phyloP scores from a whole-genome alignment of 1,140 invertebrate species.

The Parasteatoda tepidariorum region DNA sequence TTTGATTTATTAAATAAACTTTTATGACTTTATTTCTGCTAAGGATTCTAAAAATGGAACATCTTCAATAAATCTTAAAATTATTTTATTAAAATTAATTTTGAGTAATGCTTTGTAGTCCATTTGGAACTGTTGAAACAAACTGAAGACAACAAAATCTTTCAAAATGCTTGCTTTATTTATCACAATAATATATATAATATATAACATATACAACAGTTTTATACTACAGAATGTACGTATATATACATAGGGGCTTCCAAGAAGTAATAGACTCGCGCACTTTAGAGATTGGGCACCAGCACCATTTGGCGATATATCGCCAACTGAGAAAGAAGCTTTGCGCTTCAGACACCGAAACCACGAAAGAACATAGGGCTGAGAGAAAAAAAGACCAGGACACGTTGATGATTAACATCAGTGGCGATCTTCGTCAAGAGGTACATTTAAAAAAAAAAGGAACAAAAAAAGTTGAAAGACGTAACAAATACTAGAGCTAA shows the following conservation, averaged over 20 bases:
- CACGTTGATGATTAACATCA: background rate
- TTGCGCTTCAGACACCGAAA: background rate
- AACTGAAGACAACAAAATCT: too few species aligned
- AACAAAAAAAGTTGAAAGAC: background rate
- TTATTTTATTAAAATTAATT: too few species aligned
- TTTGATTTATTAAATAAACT: too few species aligned
- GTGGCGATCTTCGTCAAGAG: background rate
- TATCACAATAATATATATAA: constrained; percentile 50
- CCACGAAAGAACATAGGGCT: background rate
- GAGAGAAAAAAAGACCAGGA: background rate
- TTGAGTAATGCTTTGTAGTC: too few species aligned
- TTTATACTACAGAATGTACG: constrained; percentile 55
- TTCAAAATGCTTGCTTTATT: constrained; percentile 60
- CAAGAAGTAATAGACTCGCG: constrained; percentile 23
- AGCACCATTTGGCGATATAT: constrained; percentile 13
- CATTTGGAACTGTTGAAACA: too few species aligned
- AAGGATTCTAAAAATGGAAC: too few species aligned
- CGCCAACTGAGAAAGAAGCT: background rate
- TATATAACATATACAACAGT: constrained; percentile 42
- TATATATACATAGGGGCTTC: constrained; percentile 60
- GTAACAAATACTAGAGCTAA: background rate
- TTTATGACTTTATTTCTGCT: too few species aligned
- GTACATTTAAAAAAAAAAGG: background rate
- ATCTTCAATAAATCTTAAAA: too few species aligned
- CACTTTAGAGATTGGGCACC: constrained; percentile 30